Conservation (phyloP, 2,888 invertebrate species). For the Temnothorax ravouxi region DNA sequence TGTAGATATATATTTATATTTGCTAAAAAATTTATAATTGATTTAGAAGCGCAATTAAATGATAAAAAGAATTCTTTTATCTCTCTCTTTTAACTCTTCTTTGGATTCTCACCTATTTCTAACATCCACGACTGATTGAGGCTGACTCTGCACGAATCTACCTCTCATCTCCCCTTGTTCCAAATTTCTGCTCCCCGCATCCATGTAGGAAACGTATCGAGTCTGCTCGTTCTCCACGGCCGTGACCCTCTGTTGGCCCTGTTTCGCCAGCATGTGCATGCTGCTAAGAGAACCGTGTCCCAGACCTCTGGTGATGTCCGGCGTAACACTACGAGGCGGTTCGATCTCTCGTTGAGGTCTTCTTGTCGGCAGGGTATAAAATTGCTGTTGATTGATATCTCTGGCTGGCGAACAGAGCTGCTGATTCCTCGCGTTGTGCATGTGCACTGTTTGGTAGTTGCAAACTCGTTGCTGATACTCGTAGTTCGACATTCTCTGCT, state of each 20-base stretch:
- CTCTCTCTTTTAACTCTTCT: neutral
- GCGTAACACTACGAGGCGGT: slow-evolving; percentile 87
- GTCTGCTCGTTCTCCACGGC: slow-evolving; percentile 68
- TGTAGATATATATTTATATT: neutral
- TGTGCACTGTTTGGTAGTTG: slow-evolving; percentile 66
- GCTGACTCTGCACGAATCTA: slow-evolving; percentile 71
- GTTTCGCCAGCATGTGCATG: slow-evolving; percentile 82
- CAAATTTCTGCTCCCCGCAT: slow-evolving; percentile 69
- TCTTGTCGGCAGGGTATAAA: slow-evolving; percentile 86
- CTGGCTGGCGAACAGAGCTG: slow-evolving; percentile 64
- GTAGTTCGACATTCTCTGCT: slow-evolving; percentile 43
- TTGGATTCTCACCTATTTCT: slow-evolving; percentile 79
- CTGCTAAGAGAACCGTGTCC: slow-evolving; percentile 79
- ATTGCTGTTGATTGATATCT: slow-evolving; percentile 76
- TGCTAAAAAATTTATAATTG: neutral
- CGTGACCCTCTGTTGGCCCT: slow-evolving; percentile 75
- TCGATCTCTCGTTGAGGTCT: slow-evolving; percentile 85
- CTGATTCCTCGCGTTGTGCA: slow-evolving; percentile 76
- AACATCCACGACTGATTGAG: slow-evolving; percentile 78
- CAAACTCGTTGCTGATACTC: slow-evolving; percentile 59
- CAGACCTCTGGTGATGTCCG: slow-evolving; percentile 87
- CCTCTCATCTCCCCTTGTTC: slow-evolving; percentile 71
- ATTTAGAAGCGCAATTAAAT: neutral
- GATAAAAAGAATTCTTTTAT: neutral
- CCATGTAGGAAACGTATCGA: slow-evolving; percentile 68